A percentile compares a stretch with the other conserved stretches of the same genome.
Conservation (phyloP, 2,113 vertebrate genomes). For the Phodopus roborovskii region DNA sequence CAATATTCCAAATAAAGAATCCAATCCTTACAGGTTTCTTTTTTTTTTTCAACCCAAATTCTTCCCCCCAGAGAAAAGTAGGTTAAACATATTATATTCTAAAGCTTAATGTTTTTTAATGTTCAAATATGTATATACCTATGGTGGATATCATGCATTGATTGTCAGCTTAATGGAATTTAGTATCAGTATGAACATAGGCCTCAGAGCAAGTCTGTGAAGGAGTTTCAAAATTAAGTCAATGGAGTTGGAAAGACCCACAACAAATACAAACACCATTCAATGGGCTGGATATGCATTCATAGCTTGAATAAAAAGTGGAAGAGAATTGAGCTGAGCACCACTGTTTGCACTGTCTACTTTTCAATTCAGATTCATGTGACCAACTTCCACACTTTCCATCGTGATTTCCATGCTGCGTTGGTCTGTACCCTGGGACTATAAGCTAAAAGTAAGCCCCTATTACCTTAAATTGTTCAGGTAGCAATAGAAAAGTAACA, state of each 20-base stretch:
- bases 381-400: background rate
- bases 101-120: background rate
- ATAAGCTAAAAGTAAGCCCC: background rate
- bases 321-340: too few relatives aligned
- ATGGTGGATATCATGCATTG: background rate
- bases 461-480: background rate
- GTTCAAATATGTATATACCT: background rate
- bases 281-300: background rate
- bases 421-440: background rate
- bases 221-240: background rate
- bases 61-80: background rate
- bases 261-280: background rate
- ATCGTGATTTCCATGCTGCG: background rate
- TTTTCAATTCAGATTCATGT: background rate
- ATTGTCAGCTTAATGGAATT: background rate
- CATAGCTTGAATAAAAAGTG: background rate
- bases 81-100: background rate
- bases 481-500: background rate
- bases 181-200: background rate
- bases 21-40: background rate
- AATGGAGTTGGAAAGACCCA: background rate
- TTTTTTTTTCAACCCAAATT: background rate
- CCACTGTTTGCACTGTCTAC: background rate
- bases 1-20: background rate
- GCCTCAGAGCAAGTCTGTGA: background rate